Base-by-base conservation (phyloP, 1,140 invertebrate species). In the Zophobas atratus region DNA sequence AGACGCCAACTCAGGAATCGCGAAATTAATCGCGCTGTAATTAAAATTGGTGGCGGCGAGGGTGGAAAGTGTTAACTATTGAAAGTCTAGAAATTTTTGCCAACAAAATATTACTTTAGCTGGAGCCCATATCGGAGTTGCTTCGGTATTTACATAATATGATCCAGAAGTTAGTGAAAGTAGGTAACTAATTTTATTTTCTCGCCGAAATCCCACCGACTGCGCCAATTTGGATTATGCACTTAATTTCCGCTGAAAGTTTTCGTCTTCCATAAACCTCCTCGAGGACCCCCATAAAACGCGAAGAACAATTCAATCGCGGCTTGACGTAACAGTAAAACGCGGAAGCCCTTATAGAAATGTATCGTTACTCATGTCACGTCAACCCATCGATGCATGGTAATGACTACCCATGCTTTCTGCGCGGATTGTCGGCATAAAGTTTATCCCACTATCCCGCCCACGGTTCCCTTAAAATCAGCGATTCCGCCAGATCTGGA, bases 351-450 rank as follows among this genome's bases (percentile, higher is more conserved):
- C 8, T 46, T 46, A 46, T 51, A 51, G 57, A 63, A 63, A 63
- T 63, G 8, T 63, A 39, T 63, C 36, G 34, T 38, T 6, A 63
- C 34, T 63, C 57, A 63, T 63, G 57, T 38, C 57, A 63, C 57
- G 60, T 67, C 60, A 67, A 67, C 43, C 60, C 43, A 63, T 38
- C 36, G 6, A n/a, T 63, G 57, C 57, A 63, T 63, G 34, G 32
- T 63, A 63, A 63, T 63, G 57, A 38, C 57, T 20, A 51, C 20
- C 49, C 49, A 51, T 63, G 35, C 57, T 39, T 63, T 63, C 36
- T 36, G 34, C 36, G 4, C 57, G 2, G 36, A 38, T 72, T 38
- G 49, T 35, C 34, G 48, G 35, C 49, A 33, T 73, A 51, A 73
- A 73, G 43, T 73, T 55, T 43, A 53, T 55, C 34, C 53, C 39